A percentile compares a stretch with the other conserved stretches of the same genome.
These are phyloP conservation scores for Panagrolaimus sp. DNA, from an alignment of 1,140 invertebrate species.

Conservation along the genomic window DNA sequence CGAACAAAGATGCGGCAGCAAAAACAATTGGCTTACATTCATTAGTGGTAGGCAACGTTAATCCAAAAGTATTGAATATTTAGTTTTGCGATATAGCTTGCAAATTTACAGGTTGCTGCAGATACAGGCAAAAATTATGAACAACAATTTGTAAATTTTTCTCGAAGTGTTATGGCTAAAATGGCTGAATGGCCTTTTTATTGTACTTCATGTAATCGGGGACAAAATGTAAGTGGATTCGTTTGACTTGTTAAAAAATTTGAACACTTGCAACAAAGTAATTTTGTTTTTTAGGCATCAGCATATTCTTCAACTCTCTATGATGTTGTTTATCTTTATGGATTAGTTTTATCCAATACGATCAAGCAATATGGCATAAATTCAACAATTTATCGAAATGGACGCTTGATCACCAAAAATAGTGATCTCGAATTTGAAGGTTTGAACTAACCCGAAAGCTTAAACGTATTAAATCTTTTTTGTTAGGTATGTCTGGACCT, in stretches of 20 bases:
- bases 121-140: constrained; percentile 6
- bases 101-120: constrained; percentile 13
- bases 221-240: background rate
- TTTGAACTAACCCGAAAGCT: background rate
- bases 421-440: constrained; percentile 25
- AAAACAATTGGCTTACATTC: constrained; percentile 24
- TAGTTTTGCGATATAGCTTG: background rate
- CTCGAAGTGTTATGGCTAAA: constrained; percentile 12
- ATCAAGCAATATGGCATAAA: constrained; percentile 26
- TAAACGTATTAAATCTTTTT: background rate
- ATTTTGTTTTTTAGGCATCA: background rate
- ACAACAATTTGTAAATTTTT: constrained; percentile 10
- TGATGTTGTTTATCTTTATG: constrained; percentile 24
- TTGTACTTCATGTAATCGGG: constrained; percentile 26
- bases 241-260: too few species aligned
- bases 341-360: constrained; percentile 24
- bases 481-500: constrained; percentile 20
- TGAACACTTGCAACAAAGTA: too few species aligned
- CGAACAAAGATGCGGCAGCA: constrained; percentile 27
- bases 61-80: background rate
- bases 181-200: constrained; percentile 40
- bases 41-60: constrained; percentile 26
- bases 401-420: constrained; percentile 28
- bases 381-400: constrained; percentile 30
- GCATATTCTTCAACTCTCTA: background rate